Evolutionary conservation across 2,888 invertebrate genomes (phyloP).

Genomic region (Cephus pulcher): DNA sequence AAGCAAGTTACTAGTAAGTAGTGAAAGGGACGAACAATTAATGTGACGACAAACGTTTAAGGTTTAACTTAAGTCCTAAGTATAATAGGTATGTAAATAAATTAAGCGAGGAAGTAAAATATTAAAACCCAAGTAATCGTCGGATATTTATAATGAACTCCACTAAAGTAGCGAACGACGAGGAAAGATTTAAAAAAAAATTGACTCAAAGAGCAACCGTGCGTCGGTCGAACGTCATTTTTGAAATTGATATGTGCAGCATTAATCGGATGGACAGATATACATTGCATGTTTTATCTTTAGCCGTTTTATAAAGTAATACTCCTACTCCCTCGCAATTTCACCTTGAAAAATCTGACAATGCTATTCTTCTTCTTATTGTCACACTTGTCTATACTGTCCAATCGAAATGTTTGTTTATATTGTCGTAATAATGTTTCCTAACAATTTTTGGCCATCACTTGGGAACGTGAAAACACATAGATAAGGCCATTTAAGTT

Average conservation of each 20-base stretch:
- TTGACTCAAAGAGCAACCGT: constrained; percentile 10
- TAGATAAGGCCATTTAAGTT: neutral
- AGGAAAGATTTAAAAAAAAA: constrained; percentile 18
- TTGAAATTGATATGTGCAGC: constrained; percentile 20
- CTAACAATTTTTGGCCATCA: neutral
- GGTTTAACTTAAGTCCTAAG: constrained; percentile 54
- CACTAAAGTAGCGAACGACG: constrained; percentile 47
- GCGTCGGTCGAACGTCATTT: constrained; percentile 8
- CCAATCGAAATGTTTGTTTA: constrained; percentile 34
- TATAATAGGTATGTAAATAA: constrained; percentile 63
- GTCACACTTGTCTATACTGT: constrained; percentile 24
- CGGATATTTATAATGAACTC: constrained; percentile 58
- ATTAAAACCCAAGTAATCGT: constrained; percentile 60
- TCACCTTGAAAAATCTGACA: neutral
- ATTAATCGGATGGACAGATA: constrained; percentile 36
- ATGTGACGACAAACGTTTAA: constrained; percentile 47
- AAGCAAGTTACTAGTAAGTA: constrained; percentile 55
- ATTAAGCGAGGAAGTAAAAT: constrained; percentile 57
- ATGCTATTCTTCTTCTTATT: constrained; percentile 1
- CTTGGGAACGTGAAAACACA: neutral
- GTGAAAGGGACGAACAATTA: constrained; percentile 49
- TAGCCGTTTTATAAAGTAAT: constrained; percentile 58
- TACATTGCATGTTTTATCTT: constrained; percentile 58
- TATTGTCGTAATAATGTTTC: neutral
- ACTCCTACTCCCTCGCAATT: constrained; percentile 39